phyloP scores from a whole-genome alignment of 1,140 invertebrate genomes.

The Reticulitermes speratus region DNA sequence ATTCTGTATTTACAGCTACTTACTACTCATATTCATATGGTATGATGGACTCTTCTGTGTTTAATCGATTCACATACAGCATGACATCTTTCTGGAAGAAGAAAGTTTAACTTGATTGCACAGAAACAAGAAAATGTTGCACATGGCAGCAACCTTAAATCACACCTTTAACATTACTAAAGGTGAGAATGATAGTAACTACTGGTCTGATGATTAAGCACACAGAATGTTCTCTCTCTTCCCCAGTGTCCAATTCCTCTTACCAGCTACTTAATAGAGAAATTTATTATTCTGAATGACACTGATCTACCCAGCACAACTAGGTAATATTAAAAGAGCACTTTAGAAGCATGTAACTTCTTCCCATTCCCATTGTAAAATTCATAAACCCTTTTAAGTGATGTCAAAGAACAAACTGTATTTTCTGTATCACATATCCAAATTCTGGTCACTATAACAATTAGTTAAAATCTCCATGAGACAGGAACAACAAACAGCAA shows the following conservation, averaged over 20 bases:
- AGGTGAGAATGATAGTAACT: too few species aligned
- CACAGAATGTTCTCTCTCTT: too few species aligned
- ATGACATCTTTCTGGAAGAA: slow-evolving; percentile 75
- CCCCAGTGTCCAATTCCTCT: too few species aligned
- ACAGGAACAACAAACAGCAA: too few species aligned
- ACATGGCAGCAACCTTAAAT: neutral
- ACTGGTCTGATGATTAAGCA: too few species aligned
- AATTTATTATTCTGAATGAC: neutral
- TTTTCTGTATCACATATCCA: too few species aligned
- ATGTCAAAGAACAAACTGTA: neutral
- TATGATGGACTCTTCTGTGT: slow-evolving; percentile 94
- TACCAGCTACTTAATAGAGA: too few species aligned
- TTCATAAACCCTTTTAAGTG: slow-evolving; percentile 21
- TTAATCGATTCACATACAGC: slow-evolving; percentile 93
- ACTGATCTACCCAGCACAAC: neutral
- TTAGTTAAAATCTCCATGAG: too few species aligned
- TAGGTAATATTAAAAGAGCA: neutral
- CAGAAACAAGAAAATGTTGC: neutral
- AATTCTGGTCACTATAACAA: too few species aligned
- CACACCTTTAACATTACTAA: too few species aligned
- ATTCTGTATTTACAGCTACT: slow-evolving; percentile 42
- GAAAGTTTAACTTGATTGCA: slow-evolving; percentile 34
- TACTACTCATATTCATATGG: slow-evolving; percentile 96
- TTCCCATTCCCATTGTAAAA: neutral
- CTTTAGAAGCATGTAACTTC: neutral